phyloP scores from a whole-genome alignment of 92 coral and sea anemone species.

The Muricea muricata region DNA sequence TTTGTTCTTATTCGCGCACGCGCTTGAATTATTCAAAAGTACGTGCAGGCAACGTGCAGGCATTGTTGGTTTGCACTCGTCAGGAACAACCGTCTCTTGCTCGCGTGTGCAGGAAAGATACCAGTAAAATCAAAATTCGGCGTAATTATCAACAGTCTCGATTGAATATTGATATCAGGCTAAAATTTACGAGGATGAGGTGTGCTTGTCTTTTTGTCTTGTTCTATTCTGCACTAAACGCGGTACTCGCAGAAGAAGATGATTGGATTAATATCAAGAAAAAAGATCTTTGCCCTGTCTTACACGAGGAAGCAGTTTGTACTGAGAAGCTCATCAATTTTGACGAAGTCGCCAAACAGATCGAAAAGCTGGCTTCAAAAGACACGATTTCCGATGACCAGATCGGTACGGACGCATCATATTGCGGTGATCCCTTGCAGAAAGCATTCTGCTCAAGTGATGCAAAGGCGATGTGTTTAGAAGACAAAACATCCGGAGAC shows the following conservation, averaged over 20 bases:
- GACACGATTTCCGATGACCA: not conserved
- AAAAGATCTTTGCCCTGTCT: constrained; percentile 2
- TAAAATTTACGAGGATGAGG: too few species aligned
- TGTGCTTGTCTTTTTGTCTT: not conserved
- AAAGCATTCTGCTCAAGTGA: not conserved
- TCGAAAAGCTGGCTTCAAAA: not conserved
- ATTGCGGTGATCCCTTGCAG: not conserved
- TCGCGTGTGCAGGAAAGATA: too few species aligned
- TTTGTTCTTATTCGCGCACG: too few species aligned
- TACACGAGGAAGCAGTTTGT: not conserved
- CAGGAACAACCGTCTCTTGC: too few species aligned
- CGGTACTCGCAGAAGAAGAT: not conserved
- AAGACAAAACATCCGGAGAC: not conserved
- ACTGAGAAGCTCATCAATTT: not conserved
- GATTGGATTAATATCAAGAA: not conserved
- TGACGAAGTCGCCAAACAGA: not conserved
- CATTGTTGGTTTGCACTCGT: too few species aligned
- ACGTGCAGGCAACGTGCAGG: too few species aligned
- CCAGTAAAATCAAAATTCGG: too few species aligned
- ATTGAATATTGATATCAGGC: too few species aligned
- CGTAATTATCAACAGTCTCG: too few species aligned
- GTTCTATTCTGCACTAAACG: not conserved
- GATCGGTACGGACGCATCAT: not conserved
- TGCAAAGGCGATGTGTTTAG: constrained; percentile 5
- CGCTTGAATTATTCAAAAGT: too few species aligned